Conservation (phyloP, 1,140 invertebrate species). For the Orius laevigatus region DNA sequence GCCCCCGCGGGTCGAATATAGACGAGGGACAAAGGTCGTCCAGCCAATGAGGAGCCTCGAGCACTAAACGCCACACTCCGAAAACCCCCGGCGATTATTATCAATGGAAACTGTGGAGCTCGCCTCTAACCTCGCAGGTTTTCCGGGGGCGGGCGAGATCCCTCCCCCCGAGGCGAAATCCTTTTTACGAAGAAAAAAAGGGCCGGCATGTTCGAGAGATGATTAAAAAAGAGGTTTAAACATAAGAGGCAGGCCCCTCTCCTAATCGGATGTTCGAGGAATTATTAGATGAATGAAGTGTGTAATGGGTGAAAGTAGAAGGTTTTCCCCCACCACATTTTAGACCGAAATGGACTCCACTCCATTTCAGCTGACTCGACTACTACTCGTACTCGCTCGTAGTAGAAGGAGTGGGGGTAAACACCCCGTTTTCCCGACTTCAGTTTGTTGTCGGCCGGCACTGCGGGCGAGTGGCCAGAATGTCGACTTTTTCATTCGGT, state of each 20-base stretch:
- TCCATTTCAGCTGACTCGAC: slow-evolving; percentile 37
- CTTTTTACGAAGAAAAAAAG: no score
- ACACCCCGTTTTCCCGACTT: slow-evolving; percentile 26
- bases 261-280: background rate
- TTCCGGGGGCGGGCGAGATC: background rate
- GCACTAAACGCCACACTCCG: no score
- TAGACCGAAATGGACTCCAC: slow-evolving; percentile 29
- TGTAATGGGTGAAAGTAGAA: background rate
- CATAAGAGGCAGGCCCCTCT: slow-evolving; percentile 21
- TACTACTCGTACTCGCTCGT: slow-evolving; percentile 19
- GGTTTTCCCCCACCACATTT: slow-evolving; percentile 25
- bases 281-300: slow-evolving; percentile 11
- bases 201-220: background rate
- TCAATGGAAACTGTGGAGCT: no score
- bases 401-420: slow-evolving; percentile 25
- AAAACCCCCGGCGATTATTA: no score
- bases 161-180: background rate
- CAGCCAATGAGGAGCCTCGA: no score
- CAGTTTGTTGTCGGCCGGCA: slow-evolving; percentile 32
- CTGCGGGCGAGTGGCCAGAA: slow-evolving; percentile 17
- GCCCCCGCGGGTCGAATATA: no score
- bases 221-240: background rate
- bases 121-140: background rate
- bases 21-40: no score
- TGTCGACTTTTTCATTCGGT: slow-evolving; percentile 26